Base-by-base conservation (phyloP, 1,140 invertebrate species). In the Rhopalosiphum maidis region DNA sequence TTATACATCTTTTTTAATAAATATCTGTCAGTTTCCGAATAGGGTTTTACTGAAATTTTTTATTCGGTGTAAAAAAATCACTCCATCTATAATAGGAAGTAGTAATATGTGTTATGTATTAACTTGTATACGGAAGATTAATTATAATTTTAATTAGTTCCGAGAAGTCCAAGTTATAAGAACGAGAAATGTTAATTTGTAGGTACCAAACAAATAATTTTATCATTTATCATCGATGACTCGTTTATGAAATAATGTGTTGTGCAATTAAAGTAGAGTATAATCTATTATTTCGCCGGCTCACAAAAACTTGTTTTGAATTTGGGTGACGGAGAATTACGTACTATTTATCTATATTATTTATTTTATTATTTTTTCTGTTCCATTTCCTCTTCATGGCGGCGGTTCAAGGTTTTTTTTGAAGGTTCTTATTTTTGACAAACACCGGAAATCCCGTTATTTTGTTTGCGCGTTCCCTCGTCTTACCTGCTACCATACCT, bases 371-470 rank as follows among this genome's bases (percentile, higher is more conserved):
- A 21, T 83, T 83, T 87, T 30, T 48, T n/a, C 9, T 30, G 87
- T 89, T 89, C 48, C 41, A 90, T 90, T 90, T 60, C 88, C 88
- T 90, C 37, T 90, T 90, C 37, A 30, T 25, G 88, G 51, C 88
- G 88, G 35, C 37, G 88, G 88, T 90, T 90, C 88, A 90, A 90
- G 88, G 88, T 60, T 37, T 90, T 90, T 60, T 41, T 60, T 6
- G 88, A 90, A 90, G 88, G 51, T 60, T 60, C 23, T 55, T 89
- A 60, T n/a, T 90, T 90, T 90, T 60, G 54, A 90, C 88, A 90
- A 90, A 90, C 88, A 60, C 88, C 88, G 88, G 88, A 90, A 60
- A 90, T 90, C 88, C 88, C 54, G 88, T 55, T 60, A 90, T 90
- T 60, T 90, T 11, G 54, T 43, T 37, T 37, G n/a, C 48, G n/a